Evolutionary conservation across 2,797 vertebrate species (phyloP).

Genomic region (Leucoraja ocellata): DNA sequence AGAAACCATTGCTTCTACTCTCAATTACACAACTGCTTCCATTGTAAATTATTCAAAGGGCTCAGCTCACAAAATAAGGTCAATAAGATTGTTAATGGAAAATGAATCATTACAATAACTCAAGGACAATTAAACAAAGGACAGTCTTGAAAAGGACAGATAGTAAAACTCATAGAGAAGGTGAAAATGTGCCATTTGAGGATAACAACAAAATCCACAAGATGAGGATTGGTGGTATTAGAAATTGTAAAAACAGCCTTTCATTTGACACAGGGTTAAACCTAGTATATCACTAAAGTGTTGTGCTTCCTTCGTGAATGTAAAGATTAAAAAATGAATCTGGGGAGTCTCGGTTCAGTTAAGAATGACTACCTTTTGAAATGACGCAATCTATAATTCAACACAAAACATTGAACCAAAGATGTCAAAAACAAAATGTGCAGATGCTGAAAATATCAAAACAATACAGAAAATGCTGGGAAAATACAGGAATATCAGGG

Average conservation of each 20-base stretch:
- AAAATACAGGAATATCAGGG: too few relatives aligned
- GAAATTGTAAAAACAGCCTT: not conserved
- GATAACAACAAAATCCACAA: not conserved
- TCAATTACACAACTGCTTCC: not conserved
- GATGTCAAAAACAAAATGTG: too few relatives aligned
- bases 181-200: not conserved
- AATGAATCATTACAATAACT: not conserved
- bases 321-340: not conserved
- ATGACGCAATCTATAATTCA: not conserved
- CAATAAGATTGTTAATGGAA: not conserved
- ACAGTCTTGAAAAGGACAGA: too few relatives aligned
- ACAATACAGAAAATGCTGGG: too few relatives aligned
- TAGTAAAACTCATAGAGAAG: not conserved
- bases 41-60: not conserved
- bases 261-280: not conserved
- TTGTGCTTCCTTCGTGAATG: not conserved
- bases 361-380: not conserved
- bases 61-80: too few relatives aligned
- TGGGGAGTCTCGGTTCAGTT: not conserved
- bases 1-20: not conserved
- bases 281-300: not conserved
- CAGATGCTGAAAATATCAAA: too few relatives aligned
- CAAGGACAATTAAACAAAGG: not conserved
- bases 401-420: not conserved
- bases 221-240: not conserved